Base-by-base conservation (phyloP, 2,888 invertebrate genomes). In the Callyntrura sp. region DNA sequence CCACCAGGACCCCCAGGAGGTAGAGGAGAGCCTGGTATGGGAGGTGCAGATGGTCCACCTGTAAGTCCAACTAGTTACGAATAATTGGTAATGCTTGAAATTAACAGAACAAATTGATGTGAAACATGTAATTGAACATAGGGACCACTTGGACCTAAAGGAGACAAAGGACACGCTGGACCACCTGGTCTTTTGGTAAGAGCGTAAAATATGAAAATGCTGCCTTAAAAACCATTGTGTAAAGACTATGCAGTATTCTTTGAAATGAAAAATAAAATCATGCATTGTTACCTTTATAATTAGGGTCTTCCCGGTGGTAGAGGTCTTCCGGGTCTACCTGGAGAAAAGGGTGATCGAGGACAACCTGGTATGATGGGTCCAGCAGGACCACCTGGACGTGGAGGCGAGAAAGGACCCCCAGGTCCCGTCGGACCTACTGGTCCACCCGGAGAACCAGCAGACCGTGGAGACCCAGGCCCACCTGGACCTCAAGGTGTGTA, bases 401-500 rank as follows among this genome's bases (percentile, higher is more conserved):
- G 96, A 94, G 97, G 98, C 91, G 97, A 97, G 94, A 96, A 97
- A 94, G 97, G 97, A 0, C 96, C 96, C 0, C 97, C 96, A 94
- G 98, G 98, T n/a, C 95, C 96, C 17, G 94, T 97, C 25, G 97
- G 97, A 3, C 96, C 96, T 0, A 95, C 96, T 0, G 98, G 98
- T 0, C 96, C 97, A 0, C 97, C 97, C 0, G 98, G 98, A 17
- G 97, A 97, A 94, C 96, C 97, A 70, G 97, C 97, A 0, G 97
- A 97, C 94, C 95, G 97, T 93, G 97, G 97, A 23, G 97, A 97
- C 93, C 95, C 96, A 0, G 97, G 97, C 2, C 95, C 96, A 5
- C 96, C 97, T 0, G 98, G 98, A 0, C 94, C 95, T 0, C 95
- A 94, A 55, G 94, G 94, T 85, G 9, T 35, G 23, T 8, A 35